Base-by-base conservation (phyloP, 2,797 vertebrate species). In the Notolepis coatsorum region DNA sequence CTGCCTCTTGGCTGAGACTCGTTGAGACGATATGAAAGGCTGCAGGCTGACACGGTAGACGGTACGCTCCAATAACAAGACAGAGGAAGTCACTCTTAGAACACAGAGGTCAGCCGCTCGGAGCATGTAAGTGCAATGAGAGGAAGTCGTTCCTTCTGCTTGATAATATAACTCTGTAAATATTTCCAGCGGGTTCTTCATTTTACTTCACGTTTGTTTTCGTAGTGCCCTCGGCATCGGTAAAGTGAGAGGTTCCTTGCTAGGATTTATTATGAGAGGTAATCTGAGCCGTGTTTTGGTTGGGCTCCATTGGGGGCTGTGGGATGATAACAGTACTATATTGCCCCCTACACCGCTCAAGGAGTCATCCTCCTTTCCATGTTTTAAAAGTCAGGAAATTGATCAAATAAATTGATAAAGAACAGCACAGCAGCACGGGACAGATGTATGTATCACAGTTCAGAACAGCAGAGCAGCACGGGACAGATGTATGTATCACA, bases 261-360 rank as follows among this genome's bases (percentile, higher is more conserved):
- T 23, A 20, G 68, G 60, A 75, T 80, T 75, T 67, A 75, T 68
- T 49, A 41, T 15, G 35, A 23, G 41, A 25, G 33, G 63, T 55
- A 61, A 72, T 68, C n/a, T 20, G 41, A 79, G 25, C 47, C 20
- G 27, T 72, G 49, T 74, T 68, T 77, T 37, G 51, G n/a, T 77
- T 67, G 37, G 33, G 23, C 43, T 75, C 21, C 20, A 27, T 35
- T 60, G 31, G 55, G 27, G 41, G 61, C n/a, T 55, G 39, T 4
- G 60, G 62, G 51, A 65, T 39, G 49, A 79, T 75, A 76, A 84
- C 48, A 63, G 17, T 7, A 7, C 5, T 47, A 66, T 54, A 71
- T 73, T 72, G 66, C 28, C 63, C 28, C n/a, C 25, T 56, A 53
- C 71, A 67, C 61, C 62, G 68, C 48, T 73, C 63, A 48, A 65